Evolutionary conservation across 2,888 invertebrate species (phyloP).

Genomic region (Candidula unifasciata): DNA sequence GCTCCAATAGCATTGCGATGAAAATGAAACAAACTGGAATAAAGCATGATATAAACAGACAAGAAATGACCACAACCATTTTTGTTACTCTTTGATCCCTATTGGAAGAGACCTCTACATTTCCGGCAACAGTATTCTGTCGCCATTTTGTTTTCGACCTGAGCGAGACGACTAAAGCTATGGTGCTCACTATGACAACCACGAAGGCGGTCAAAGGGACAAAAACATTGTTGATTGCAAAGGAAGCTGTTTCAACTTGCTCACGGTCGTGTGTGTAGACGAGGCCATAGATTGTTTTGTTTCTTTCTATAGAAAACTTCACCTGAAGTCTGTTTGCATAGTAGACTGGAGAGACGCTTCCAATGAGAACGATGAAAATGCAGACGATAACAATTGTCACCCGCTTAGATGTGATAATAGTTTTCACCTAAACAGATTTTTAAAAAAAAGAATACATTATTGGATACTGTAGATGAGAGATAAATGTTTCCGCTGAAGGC

Average conservation of each 20-base stretch:
- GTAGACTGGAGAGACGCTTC: slow-evolving; percentile 28
- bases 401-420: slow-evolving; percentile 11
- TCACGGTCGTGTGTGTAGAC: slow-evolving; percentile 18
- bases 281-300: slow-evolving; percentile 25
- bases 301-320: slow-evolving; percentile 14
- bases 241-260: slow-evolving; percentile 4
- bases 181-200: slow-evolving; percentile 21
- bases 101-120: background rate
- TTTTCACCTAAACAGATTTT: slow-evolving; percentile 9
- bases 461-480: too few relatives aligned
- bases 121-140: background rate
- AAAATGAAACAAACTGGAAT: slow-evolving; percentile 31
- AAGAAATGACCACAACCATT: slow-evolving; percentile 33
- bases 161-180: background rate
- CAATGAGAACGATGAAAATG: slow-evolving; percentile 25
- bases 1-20: slow-evolving; percentile 17
- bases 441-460: background rate
- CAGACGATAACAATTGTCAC: slow-evolving; percentile 3
- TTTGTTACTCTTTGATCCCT: slow-evolving; percentile 28
- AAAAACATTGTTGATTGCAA: slow-evolving; percentile 30
- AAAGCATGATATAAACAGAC: slow-evolving; percentile 28
- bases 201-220: slow-evolving; percentile 14
- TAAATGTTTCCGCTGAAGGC: background rate
- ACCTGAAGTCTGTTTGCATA: slow-evolving; percentile 18
- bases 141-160: slow-evolving; percentile 29